Conservation (phyloP, 2,888 invertebrate genomes). For the Gonocerus acuteangulatus region DNA sequence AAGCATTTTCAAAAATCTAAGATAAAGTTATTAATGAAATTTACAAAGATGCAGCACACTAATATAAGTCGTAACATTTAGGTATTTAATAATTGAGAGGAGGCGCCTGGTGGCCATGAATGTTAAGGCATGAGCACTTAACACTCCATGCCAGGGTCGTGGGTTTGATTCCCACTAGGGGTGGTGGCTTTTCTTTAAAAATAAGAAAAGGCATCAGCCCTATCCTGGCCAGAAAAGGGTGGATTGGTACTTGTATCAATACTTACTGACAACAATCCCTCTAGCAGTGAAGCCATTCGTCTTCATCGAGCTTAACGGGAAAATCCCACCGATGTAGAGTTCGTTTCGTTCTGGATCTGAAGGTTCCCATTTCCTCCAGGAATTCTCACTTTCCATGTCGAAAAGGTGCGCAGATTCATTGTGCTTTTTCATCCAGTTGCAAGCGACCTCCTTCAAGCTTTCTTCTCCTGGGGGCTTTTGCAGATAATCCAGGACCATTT, state of each 20-base stretch:
- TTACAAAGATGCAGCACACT: too few species aligned
- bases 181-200: too few species aligned
- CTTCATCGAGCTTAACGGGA: conserved; percentile 50
- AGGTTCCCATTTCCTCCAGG: conserved; percentile 48
- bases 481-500: conserved; percentile 43
- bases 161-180: too few species aligned
- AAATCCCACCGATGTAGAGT: conserved; percentile 60
- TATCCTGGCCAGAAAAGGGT: too few species aligned
- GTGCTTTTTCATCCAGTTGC: conserved; percentile 53
- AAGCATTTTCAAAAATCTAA: not conserved
- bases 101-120: too few species aligned
- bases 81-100: too few species aligned
- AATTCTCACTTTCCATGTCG: conserved; percentile 44
- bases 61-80: not conserved
- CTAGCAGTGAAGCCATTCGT: conserved; percentile 38
- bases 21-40: too few species aligned
- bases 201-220: too few species aligned
- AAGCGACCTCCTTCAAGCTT: conserved; percentile 49
- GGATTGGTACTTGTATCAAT: too few species aligned
- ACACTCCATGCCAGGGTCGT: too few species aligned
- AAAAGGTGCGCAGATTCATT: not conserved
- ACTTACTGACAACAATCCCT: conserved; percentile 50
- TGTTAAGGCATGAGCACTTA: too few species aligned
- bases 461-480: not conserved
- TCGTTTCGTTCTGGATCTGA: conserved; percentile 43